Conservation (phyloP, 2,888 invertebrate species). For the Tachina lurida region DNA sequence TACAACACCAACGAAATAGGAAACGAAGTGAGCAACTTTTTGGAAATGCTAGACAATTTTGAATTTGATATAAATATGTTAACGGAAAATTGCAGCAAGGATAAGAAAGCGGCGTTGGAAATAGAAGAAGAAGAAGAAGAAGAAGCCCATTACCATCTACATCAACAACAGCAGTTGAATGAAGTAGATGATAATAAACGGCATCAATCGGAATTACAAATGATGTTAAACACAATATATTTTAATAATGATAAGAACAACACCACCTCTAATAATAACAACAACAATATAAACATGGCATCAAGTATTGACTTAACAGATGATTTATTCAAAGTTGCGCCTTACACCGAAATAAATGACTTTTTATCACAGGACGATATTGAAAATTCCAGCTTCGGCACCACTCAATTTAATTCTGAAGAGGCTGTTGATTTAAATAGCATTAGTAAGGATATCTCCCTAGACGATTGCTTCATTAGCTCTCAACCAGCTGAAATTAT, state of each 20-base stretch:
- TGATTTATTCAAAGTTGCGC: constrained; percentile 65
- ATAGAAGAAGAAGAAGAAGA: constrained; percentile 25
- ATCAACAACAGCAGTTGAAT: constrained; percentile 42
- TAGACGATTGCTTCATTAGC: constrained; percentile 40
- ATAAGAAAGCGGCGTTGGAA: constrained; percentile 54
- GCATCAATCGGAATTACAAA: constrained; percentile 73
- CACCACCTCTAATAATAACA: constrained; percentile 49
- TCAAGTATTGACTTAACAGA: constrained; percentile 34
- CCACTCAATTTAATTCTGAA: constrained; percentile 53
- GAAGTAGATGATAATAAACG: constrained; percentile 62
- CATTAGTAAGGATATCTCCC: constrained; percentile 54
- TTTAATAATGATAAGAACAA: constrained; percentile 62
- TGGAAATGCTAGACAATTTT: constrained; percentile 77
- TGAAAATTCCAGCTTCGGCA: constrained; percentile 36
- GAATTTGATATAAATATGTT: constrained; percentile 80
- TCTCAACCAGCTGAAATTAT: constrained; percentile 56
- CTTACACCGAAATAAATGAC: constrained; percentile 58
- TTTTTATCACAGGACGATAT: constrained; percentile 61
- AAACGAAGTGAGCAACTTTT: constrained; percentile 69
- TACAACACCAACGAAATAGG: constrained; percentile 73
- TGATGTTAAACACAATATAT: constrained; percentile 68
- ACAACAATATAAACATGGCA: constrained; percentile 66
- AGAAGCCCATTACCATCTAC: constrained; percentile 32
- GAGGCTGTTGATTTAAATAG: constrained; percentile 71
- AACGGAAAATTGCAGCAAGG: constrained; percentile 72